phyloP scores from a whole-genome alignment of 2,113 vertebrate genomes.

The Arenaria interpres region DNA sequence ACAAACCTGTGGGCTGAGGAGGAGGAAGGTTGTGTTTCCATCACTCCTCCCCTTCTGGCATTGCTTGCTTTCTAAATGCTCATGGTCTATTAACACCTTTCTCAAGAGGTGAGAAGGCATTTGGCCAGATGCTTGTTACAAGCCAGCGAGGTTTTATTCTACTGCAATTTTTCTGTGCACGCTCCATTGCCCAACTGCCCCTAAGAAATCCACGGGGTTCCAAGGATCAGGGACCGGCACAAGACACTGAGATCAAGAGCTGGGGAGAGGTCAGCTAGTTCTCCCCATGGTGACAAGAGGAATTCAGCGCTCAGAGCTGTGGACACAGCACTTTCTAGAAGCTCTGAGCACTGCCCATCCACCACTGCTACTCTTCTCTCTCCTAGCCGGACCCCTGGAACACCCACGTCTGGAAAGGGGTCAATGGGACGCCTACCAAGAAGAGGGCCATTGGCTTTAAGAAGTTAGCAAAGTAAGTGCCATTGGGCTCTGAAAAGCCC shows the following conservation, averaged over 20 bases:
- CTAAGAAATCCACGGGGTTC: not conserved
- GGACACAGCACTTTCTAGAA: not conserved
- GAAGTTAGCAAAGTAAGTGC: conserved; percentile 95
- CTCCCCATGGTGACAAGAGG: not conserved
- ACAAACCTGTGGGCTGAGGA: not conserved
- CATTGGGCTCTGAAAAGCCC: not conserved
- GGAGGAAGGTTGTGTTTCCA: not conserved
- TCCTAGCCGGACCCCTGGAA: conserved; percentile 92
- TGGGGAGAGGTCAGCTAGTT: not conserved
- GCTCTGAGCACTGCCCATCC: not conserved
- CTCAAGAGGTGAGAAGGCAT: not conserved
- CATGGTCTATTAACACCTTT: not conserved
- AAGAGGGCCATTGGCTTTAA: conserved; percentile 97
- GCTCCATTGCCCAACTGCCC: not conserved
- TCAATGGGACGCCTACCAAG: conserved; percentile 96
- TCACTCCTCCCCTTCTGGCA: not conserved
- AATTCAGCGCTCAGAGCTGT: not conserved
- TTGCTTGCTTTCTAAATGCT: not conserved
- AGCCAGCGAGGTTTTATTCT: not conserved
- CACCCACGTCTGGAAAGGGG: conserved; percentile 92
- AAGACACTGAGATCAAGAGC: not conserved
- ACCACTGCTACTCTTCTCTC: not conserved
- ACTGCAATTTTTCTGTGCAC: not conserved
- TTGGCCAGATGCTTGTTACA: not conserved
- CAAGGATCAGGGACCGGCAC: not conserved